Evolutionary conservation across 2,113 vertebrate genomes (phyloP).

Genomic region (Dromiciops gliroides): DNA sequence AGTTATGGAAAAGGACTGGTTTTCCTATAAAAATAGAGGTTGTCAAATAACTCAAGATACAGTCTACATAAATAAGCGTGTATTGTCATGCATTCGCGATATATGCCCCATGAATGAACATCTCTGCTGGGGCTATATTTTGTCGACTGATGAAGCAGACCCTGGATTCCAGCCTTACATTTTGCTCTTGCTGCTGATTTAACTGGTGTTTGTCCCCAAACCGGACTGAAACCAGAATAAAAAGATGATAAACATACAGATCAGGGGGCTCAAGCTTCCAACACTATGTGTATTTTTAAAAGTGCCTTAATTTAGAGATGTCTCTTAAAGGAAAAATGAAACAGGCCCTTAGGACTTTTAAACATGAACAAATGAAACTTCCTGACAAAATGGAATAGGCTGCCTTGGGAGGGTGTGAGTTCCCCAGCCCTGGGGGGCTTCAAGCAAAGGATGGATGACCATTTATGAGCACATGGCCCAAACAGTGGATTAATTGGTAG

Average conservation of each 20-base stretch:
- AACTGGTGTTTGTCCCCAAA: neutral
- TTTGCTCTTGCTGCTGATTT: neutral
- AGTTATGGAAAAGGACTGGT: neutral
- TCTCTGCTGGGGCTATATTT: neutral
- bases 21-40: neutral
- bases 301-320: neutral
- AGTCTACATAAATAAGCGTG: neutral
- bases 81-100: neutral
- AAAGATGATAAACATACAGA: neutral
- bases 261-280: too few relatives aligned
- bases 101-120: neutral
- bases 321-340: neutral
- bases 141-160: neutral
- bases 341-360: neutral
- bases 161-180: neutral
- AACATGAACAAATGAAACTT: neutral
- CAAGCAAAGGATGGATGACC: too few relatives aligned
- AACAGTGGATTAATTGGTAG: neutral
- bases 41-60: neutral
- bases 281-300: too few relatives aligned
- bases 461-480: too few relatives aligned
- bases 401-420: too few relatives aligned
- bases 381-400: neutral
- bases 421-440: too few relatives aligned
- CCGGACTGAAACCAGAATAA: neutral